Evolutionary conservation across 2,888 invertebrate species (phyloP).

Genomic region (Achlya flavicornis): DNA sequence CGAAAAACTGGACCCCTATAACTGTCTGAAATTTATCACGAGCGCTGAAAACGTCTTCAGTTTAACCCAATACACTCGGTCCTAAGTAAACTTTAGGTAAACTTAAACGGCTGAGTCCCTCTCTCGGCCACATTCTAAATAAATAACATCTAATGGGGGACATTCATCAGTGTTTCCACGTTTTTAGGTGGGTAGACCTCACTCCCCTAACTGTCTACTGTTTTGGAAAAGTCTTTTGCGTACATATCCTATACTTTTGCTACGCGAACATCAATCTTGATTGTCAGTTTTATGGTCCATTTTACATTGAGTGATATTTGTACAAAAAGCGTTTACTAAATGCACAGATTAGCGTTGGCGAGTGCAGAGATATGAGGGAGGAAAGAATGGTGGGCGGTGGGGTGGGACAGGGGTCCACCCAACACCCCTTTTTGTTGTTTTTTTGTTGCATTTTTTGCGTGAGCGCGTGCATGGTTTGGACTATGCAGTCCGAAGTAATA

Average conservation of each 20-base stretch:
- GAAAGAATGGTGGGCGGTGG: conserved; percentile 54
- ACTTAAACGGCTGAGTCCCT: conserved; percentile 79
- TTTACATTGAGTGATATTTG: conserved; percentile 41
- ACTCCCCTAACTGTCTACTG: conserved; percentile 72
- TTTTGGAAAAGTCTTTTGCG: conserved; percentile 64
- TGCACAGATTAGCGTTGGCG: conserved; percentile 77
- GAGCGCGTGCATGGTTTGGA: conserved; percentile 61
- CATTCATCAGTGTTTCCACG: conserved; percentile 84
- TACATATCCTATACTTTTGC: conserved; percentile 45
- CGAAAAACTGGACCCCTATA: conserved; percentile 79
- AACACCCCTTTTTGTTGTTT: conserved; percentile 67
- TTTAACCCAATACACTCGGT: conserved; percentile 80
- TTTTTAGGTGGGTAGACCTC: conserved; percentile 77
- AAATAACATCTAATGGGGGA: conserved; percentile 84
- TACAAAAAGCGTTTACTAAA: conserved; percentile 55
- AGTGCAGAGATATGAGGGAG: conserved; percentile 77
- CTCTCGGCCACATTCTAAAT: conserved; percentile 83
- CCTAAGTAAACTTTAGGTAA: conserved; percentile 82
- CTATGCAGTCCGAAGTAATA: conserved; percentile 55
- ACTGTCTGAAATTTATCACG: conserved; percentile 75
- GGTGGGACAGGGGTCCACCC: conserved; percentile 64
- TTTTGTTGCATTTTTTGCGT: conserved; percentile 79
- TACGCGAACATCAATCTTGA: conserved; percentile 40
- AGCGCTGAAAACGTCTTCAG: conserved; percentile 73
- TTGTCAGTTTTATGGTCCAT: conserved; percentile 45